Evolutionary conservation across 2,113 vertebrate species (phyloP), one percentile per base, ranked within the genome.

Genomic region (Platysteira castanea): DNA sequence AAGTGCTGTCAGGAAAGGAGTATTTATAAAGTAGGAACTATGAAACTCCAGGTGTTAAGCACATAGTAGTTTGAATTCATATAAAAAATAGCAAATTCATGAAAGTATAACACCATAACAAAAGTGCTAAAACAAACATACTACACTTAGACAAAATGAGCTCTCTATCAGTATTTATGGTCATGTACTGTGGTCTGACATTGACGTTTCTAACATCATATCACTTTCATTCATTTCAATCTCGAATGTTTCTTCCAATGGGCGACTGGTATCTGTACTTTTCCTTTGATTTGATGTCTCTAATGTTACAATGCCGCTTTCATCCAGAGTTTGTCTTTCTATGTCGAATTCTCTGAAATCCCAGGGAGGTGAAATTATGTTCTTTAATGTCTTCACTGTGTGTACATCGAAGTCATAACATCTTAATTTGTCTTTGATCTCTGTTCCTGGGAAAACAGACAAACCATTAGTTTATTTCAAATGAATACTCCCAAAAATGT

Each of bases 151-250:
- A 96, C 86, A 86, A 92, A 74, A 79, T 7, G 35, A 89, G 71
- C 67, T 56, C 57, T 84, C 52, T 87, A 57, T 23, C 46, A 88
- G 57, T 35, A 74, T 76, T 87, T 94, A 79, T 47, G 60, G 68
- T 97, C 96, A 99, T 15, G 98, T 99, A 93, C 99, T 99, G 52
- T 99, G 99, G 98, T 99, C 99, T 50, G 99, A 99, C 98, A 99
- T 98, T 16, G 99, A 98, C 5, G 99, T 99, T 97, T 99, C 99
- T 94, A 99, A 96, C 99, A 99, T 99, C 98, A 99, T 98, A 94
- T 99, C 99, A 65, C 98, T 99, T 98, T 99, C 99, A 28, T 99
- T 99, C 99, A 99, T 99, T 97, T 99, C 99, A 37, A 99, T 99
- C 97, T 99, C 99, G 85, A 99, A 98, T 8, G 99, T 98, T 91